Evolutionary conservation across 1,140 invertebrate species (phyloP), one percentile per base, ranked within the genome.

Genomic region (Sitodiplosis mosellana): DNA sequence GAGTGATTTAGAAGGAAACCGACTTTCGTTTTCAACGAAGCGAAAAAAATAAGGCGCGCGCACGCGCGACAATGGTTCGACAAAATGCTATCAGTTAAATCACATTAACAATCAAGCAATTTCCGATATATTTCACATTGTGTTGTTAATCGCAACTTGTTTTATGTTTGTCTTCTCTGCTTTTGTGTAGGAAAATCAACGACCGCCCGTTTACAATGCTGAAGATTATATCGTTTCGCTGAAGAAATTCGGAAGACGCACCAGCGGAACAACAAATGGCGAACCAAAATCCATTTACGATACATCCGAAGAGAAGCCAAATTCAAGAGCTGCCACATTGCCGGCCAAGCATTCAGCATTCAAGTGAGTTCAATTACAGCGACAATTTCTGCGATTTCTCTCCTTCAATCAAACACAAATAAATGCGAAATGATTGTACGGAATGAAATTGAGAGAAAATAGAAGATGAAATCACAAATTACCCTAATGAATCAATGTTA

Each of bases 181-280:
- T 37, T 10, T 20, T 15, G 6, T 47, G 11, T 60, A 85, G 80
- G 81, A 85, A 59, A 83, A 85, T 54, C 76, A 83, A 57, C 69
- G 85, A 45, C 84, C 86, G 45, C 85, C 86, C 2, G 79, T 85
- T 18, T 88, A 87, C 68, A 87, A 87, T 63, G 78, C 82, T 0
- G 84, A 88, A 62, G 83, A 87, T 58, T 87, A 87, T 59, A 79
- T 78, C 3, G 68, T 76, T 10, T 80, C 81, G 0, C 59, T 88
- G 43, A 76, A 78, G 53, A 83, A 83, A 71, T 85, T 80, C 74
- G 77, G 78, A 52, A 74, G 78, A 64, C 72, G 76, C 52, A 65
- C 64, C 45, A 57, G 49, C 33, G 58, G 59, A 38, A 57, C 54
- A 42, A 27, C 27, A 27, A 37, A 34, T 27, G 27, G 45, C 47